These are phyloP conservation scores for Conchocele bisecta DNA, from an alignment of 2,888 invertebrate genomes.

Conservation along the genomic window DNA sequence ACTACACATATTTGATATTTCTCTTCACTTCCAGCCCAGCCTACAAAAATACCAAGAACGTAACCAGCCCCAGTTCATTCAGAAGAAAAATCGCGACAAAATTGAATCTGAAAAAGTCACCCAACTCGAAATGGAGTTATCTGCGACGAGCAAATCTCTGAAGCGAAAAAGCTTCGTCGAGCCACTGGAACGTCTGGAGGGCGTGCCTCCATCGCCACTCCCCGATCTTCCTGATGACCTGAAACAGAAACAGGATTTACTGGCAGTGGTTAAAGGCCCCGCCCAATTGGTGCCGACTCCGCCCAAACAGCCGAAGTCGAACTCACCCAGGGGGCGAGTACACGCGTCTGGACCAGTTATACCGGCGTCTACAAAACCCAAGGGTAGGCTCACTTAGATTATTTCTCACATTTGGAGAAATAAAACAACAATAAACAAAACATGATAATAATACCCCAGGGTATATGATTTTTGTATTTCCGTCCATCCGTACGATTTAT, in stretches of 20 bases:
- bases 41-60: conserved; percentile 78
- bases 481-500: too few relatives aligned
- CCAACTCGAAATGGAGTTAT: conserved; percentile 52
- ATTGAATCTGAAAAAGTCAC: conserved; percentile 64
- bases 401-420: too few relatives aligned
- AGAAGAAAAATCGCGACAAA: conserved; percentile 71
- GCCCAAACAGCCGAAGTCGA: conserved; percentile 59
- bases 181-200: conserved; percentile 70
- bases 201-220: conserved; percentile 65
- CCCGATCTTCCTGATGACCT: conserved; percentile 79
- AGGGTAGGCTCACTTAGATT: conserved; percentile 61
- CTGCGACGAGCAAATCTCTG: conserved; percentile 63
- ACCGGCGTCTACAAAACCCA: conserved; percentile 67
- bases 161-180: conserved; percentile 74
- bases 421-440: too few relatives aligned
- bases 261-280: too few relatives aligned
- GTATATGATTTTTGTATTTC: too few relatives aligned
- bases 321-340: conserved; percentile 53
- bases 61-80: conserved; percentile 79
- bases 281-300: conserved; percentile 65
- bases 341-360: conserved; percentile 62
- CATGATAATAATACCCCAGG: too few relatives aligned
- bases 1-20: neutral
- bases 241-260: conserved; percentile 73
- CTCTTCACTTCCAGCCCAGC: conserved; percentile 70